Percentiles rank a stretch among this genome's conserved stretches.
Conservation (phyloP, 1,140 invertebrate genomes). For the Drosophila mauritiana region DNA sequence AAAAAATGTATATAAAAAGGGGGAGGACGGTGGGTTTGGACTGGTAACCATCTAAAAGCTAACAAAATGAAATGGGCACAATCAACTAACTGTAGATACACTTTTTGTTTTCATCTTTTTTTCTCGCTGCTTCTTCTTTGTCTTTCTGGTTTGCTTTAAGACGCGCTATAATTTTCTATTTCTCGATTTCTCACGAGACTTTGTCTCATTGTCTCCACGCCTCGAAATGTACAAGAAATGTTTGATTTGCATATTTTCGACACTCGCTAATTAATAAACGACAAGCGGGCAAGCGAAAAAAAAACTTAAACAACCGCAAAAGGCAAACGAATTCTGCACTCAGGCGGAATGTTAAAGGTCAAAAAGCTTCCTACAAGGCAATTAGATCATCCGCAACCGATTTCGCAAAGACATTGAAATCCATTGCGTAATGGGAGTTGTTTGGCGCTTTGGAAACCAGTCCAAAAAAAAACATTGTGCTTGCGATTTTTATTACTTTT, state of each 20-base stretch:
- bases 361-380: slow-evolving; percentile 41
- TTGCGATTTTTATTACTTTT: background rate
- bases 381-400: slow-evolving; percentile 51
- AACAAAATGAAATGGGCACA: slow-evolving; percentile 80
- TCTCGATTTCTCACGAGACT: slow-evolving; percentile 63
- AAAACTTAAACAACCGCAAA: slow-evolving; percentile 25
- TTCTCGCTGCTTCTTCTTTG: slow-evolving; percentile 33
- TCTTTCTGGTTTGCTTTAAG: slow-evolving; percentile 23
- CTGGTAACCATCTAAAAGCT: slow-evolving; percentile 71
- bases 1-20: background rate
- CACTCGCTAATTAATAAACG: slow-evolving; percentile 80
- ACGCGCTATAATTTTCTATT: slow-evolving; percentile 74
- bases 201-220: slow-evolving; percentile 31
- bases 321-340: slow-evolving; percentile 23
- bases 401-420: slow-evolving; percentile 16
- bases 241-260: slow-evolving; percentile 77
- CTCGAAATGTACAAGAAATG: slow-evolving; percentile 31
- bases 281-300: slow-evolving; percentile 15
- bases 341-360: slow-evolving; percentile 45
- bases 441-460: background rate
- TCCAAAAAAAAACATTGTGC: background rate
- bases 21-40: slow-evolving; percentile 39
- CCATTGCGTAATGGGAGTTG: slow-evolving; percentile 31
- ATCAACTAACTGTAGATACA: slow-evolving; percentile 80
- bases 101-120: slow-evolving; percentile 57